Evolutionary conservation across 2,888 invertebrate genomes (phyloP).

Genomic region (Agonopterix subpropinquella): DNA sequence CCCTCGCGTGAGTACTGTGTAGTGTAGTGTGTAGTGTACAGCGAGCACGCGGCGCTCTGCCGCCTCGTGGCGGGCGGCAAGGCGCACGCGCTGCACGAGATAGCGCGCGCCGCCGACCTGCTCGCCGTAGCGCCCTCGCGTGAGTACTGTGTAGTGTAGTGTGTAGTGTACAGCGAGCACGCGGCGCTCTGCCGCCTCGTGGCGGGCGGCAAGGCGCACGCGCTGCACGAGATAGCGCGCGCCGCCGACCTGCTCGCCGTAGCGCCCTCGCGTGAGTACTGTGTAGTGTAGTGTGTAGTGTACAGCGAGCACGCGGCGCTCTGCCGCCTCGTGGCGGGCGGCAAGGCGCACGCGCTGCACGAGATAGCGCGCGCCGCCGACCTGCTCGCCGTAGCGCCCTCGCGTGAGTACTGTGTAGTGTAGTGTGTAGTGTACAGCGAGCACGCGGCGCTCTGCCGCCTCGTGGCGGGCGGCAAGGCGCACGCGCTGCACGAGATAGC

Average conservation of each 20-base stretch:
- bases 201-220: conserved; percentile 96
- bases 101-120: conserved; percentile 59
- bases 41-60: conserved; percentile 97
- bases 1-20: conserved; percentile 24
- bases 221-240: conserved; percentile 84
- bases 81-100: conserved; percentile 90
- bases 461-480: conserved; percentile 98
- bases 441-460: conserved; percentile 97
- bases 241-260: conserved; percentile 41
- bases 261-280: conserved; percentile 28
- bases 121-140: conserved; percentile 30
- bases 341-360: conserved; percentile 93
- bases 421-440: conserved; percentile 60
- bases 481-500: conserved; percentile 88
- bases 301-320: conserved; percentile 92
- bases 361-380: conserved; percentile 75
- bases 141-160: conserved; percentile 9
- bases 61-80: conserved; percentile 98
- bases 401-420: conserved; percentile 16
- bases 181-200: conserved; percentile 98
- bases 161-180: conserved; percentile 78
- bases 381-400: conserved; percentile 31
- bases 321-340: conserved; percentile 97
- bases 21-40: not conserved
- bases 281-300: not conserved